Percentiles rank a stretch among this genome's conserved stretches.
Evolutionary conservation across 2,113 vertebrate genomes (phyloP).

Genomic region (Stomatorhinus ivindoensis): DNA sequence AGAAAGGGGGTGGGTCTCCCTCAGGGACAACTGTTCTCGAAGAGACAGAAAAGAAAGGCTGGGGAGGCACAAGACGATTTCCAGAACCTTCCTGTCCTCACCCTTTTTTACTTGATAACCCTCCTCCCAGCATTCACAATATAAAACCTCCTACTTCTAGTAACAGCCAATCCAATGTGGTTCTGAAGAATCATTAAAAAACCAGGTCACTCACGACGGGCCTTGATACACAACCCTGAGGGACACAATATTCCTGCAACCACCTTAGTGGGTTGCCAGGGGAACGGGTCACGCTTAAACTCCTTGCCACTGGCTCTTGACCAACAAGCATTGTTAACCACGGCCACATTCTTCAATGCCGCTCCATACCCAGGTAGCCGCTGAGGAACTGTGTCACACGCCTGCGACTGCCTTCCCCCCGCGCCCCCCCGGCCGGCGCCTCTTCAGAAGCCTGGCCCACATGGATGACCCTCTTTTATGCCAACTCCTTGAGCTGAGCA

Average conservation of each 20-base stretch:
- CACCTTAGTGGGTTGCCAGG: neutral
- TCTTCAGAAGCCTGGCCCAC: neutral
- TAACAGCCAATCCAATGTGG: neutral
- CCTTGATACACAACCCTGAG: neutral
- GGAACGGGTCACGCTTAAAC: neutral
- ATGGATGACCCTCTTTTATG: neutral
- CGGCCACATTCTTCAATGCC: neutral
- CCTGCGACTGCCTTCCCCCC: neutral
- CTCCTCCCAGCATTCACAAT: neutral
- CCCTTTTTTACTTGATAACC: neutral
- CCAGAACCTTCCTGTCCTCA: neutral
- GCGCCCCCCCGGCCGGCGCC: neutral
- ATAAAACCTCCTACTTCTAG: neutral
- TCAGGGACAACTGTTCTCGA: neutral
- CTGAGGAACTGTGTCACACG: neutral
- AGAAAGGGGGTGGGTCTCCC: neutral
- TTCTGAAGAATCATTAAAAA: neutral
- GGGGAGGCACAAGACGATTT: neutral
- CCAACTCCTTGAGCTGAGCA: neutral
- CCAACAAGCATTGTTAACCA: neutral
- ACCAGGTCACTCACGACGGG: neutral
- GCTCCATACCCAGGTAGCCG: neutral
- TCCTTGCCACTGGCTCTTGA: neutral
- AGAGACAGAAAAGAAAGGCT: neutral
- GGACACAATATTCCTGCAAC: neutral